Evolutionary conservation across 2,797 vertebrate species (phyloP), one percentile per base, ranked within the genome.

Genomic region (Petrocephalus sullivani): DNA sequence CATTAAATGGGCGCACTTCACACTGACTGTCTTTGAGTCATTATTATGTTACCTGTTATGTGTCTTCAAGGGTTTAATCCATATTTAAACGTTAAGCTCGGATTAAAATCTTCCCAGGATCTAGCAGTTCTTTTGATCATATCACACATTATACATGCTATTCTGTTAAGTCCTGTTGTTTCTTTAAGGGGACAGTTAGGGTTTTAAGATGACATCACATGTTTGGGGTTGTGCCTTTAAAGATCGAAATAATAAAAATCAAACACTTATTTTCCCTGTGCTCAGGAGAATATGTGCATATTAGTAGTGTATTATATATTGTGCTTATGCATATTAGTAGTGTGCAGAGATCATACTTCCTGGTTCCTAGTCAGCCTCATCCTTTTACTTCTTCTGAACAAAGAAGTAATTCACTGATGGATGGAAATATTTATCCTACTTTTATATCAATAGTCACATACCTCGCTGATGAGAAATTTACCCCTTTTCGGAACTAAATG

Each of bases 1-100:
- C 54, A 89, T 87, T 87, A 87, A 89, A 89, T 12, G 10, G 14
- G 7, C 83, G 71, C 71, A 67, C 54, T 89, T 84, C 49, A 71
- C 12, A 83, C 33, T 81, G 49, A 83, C 49, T 1, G n/a, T 53
- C 49, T 53, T 12, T n/a, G 49, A 23, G 81, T 83, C 49, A 51
- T 51, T 53, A 81, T 81, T 81, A 28, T 4, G 4, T 83, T 12
- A 6, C 0, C 78, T 51, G 33, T 46, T 46, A 37, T 46, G 78
- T 21, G 33, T 78, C 37, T 78, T 46, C 37, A 78, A 46, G 16
- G 71, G 37, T 78, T 78, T 46, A 46, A 16, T 78, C 37, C 33
- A 78, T 78, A 71, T 33, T 33, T 71, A 23, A 67, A 1, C 4
- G 4, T 71, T 71, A 71, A 16, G 9, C 64, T 71, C 12, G 33